A percentile compares a stretch with the other conserved stretches of the same genome.
Conservation (phyloP, 2,888 invertebrate genomes). For the Campaea margaritaria region DNA sequence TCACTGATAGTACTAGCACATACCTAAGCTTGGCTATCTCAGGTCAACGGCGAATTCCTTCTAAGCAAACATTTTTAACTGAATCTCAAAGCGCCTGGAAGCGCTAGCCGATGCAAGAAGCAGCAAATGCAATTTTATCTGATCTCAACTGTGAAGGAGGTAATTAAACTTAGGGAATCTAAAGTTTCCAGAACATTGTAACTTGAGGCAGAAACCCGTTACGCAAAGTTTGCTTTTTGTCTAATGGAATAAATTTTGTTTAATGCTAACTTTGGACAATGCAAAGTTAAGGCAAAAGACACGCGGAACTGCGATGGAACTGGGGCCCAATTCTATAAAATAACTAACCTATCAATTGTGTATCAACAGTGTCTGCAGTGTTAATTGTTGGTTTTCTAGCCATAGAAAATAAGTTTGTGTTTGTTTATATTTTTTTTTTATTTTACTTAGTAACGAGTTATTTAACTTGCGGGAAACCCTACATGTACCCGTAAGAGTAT, state of each 20-base stretch:
- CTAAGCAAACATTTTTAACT: slow-evolving; percentile 21
- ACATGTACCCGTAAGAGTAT: too few relatives aligned
- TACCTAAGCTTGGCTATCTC: too few relatives aligned
- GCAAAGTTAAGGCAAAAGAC: slow-evolving; percentile 19
- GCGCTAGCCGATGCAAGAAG: slow-evolving; percentile 6
- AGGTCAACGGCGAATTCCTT: background rate
- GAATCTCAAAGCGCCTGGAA: slow-evolving; percentile 9
- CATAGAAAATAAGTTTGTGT: too few relatives aligned
- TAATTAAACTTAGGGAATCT: slow-evolving; percentile 64
- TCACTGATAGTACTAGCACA: too few relatives aligned
- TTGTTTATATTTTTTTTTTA: too few relatives aligned
- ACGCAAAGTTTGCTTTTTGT: slow-evolving; percentile 33
- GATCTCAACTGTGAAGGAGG: slow-evolving; percentile 53
- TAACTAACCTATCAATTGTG: too few relatives aligned
- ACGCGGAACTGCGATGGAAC: too few relatives aligned
- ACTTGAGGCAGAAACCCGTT: slow-evolving; percentile 39
- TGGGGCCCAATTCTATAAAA: too few relatives aligned
- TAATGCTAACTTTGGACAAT: slow-evolving; percentile 30
- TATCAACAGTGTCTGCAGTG: too few relatives aligned
- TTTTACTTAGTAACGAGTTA: too few relatives aligned
- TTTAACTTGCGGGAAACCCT: too few relatives aligned
- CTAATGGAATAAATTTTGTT: slow-evolving; percentile 36
- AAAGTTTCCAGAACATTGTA: slow-evolving; percentile 47
- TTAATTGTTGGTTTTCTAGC: slow-evolving; percentile 14
- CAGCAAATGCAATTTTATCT: slow-evolving; percentile 62